Conservation (phyloP, 2,888 invertebrate species). For the Dicyrtomina minuta region DNA sequence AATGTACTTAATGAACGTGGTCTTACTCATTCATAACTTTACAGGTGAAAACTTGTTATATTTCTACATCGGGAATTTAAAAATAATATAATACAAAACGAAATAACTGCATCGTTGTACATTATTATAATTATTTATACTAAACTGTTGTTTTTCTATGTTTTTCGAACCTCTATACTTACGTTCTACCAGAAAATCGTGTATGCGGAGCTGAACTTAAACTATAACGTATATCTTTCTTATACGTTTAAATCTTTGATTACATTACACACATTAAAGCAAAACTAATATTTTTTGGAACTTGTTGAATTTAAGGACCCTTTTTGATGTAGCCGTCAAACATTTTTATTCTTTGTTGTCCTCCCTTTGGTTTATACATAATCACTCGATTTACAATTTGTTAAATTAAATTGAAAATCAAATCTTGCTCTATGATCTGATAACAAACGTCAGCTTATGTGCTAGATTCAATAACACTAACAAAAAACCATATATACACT, state of each 20-base stretch:
- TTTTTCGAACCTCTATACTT: no score
- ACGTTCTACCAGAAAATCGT: no score
- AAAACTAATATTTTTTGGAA: constrained; percentile 18
- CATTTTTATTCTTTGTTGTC: neutral
- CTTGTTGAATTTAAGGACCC: constrained; percentile 17
- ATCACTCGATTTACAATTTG: constrained; percentile 16
- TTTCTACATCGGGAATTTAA: no score
- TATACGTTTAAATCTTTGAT: neutral
- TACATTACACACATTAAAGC: constrained; percentile 5
- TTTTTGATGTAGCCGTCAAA: neutral
- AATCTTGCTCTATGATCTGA: neutral
- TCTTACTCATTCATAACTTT: neutral
- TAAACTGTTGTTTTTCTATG: no score
- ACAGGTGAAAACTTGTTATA: neutral
- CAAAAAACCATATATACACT: neutral
- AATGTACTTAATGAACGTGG: neutral
- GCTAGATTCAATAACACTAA: neutral
- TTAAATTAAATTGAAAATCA: neutral
- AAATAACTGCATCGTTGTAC: neutral
- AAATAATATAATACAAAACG: neutral
- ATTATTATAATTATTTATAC: neutral
- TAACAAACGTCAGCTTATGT: neutral
- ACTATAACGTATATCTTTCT: neutral
- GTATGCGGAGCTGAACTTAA: neutral
- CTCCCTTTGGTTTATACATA: constrained; percentile 24